These are phyloP conservation scores for Maconellicoccus hirsutus DNA, from an alignment of 1,140 invertebrate species.

Conservation along the genomic window DNA sequence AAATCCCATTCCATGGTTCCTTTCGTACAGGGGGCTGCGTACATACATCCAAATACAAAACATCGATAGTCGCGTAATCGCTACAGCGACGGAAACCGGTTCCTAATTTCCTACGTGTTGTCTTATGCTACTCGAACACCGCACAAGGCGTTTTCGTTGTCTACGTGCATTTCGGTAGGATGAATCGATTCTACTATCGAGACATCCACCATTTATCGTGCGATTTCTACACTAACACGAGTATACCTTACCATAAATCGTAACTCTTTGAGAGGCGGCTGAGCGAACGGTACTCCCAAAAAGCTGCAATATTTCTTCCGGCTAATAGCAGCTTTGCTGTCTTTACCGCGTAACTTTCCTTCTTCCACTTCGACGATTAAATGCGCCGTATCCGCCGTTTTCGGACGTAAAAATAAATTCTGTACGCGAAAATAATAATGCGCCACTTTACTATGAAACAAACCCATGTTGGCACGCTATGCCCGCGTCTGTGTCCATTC, in stretches of 20 bases:
- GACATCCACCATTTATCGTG: too few relatives aligned
- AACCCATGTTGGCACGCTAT: background rate
- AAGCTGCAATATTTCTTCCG: slow-evolving; percentile 26
- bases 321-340: slow-evolving; percentile 17
- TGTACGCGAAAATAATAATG: background rate
- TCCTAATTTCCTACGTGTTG: too few relatives aligned
- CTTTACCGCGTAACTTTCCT: slow-evolving; percentile 24
- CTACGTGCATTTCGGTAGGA: too few relatives aligned
- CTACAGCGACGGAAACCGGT: too few relatives aligned
- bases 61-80: too few relatives aligned
- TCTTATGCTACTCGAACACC: too few relatives aligned
- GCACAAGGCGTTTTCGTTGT: too few relatives aligned
- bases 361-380: slow-evolving; percentile 8
- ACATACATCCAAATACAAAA: too few relatives aligned
- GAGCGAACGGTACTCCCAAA: slow-evolving; percentile 30
- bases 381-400: background rate
- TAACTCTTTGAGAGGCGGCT: slow-evolving; percentile 27
- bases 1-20: slow-evolving; percentile 23
- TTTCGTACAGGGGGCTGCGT: slow-evolving; percentile 25
- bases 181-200: too few relatives aligned
- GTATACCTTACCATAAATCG: slow-evolving; percentile 28
- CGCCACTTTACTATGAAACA: background rate
- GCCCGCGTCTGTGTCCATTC: too few relatives aligned
- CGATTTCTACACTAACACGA: background rate
- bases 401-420: background rate